A percentile compares a stretch with the other conserved stretches of the same genome.
Conservation (phyloP, 2,797 vertebrate species). For the Malacoraja senta region DNA sequence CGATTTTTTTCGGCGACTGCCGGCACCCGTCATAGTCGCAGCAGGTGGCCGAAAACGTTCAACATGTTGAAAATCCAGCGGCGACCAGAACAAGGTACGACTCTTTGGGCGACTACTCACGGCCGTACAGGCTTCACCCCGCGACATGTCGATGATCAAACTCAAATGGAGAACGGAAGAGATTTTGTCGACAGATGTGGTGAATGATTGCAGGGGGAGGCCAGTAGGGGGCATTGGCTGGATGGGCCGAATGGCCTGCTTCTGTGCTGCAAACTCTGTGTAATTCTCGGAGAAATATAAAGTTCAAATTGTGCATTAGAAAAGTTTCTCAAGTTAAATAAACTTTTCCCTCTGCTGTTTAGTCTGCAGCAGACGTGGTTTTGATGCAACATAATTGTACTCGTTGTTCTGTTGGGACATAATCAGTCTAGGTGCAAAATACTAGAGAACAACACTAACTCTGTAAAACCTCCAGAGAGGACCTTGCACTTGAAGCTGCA, state of each 20-base stretch:
- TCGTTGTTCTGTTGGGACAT: neutral
- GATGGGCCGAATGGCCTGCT: neutral
- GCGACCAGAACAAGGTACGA: too few relatives aligned
- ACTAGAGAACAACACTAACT: too few relatives aligned
- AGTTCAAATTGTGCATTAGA: neutral
- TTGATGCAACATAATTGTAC: neutral
- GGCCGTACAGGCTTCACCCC: too few relatives aligned
- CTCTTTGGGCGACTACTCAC: too few relatives aligned
- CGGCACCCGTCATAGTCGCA: too few relatives aligned
- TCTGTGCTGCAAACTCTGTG: neutral
- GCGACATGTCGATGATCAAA: too few relatives aligned
- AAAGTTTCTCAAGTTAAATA: neutral
- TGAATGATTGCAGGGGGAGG: neutral
- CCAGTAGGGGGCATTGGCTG: neutral
- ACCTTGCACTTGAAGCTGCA: neutral
- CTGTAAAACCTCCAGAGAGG: neutral
- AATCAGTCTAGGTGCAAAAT: neutral
- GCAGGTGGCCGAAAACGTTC: too few relatives aligned
- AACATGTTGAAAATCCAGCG: too few relatives aligned
- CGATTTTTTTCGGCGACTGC: too few relatives aligned
- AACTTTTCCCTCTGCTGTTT: neutral
- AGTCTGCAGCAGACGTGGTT: neutral
- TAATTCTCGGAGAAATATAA: neutral
- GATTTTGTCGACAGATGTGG: too few relatives aligned
- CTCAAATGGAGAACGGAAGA: too few relatives aligned